Evolutionary conservation across 2,888 invertebrate genomes (phyloP), one percentile per base, ranked within the genome.

Genomic region (Drosophila monieri): DNA sequence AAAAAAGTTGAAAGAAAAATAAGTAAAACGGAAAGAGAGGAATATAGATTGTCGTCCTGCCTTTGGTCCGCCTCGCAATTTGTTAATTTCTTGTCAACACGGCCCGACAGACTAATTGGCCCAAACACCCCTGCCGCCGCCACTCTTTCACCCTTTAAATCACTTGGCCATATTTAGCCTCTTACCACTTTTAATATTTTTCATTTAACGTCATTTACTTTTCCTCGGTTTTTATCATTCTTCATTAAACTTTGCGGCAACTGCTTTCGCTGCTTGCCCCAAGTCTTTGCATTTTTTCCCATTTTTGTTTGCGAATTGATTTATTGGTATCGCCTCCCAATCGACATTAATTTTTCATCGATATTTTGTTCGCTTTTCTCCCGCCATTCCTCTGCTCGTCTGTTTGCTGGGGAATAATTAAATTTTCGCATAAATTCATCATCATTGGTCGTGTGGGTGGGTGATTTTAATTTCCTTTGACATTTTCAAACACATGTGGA

Each of bases 391-490:
- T 23, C 18, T 39, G 10, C n/a, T n/a, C n/a, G 25, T 70, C 75
- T 86, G 84, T 81, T 85, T 83, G 74, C 69, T 73, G 80, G 72
- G 69, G 70, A 80, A 81, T 81, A 85, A 83, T 85, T 81, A 81
- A 81, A 85, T 85, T 74, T 85, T 83, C 84, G 76, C 74, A 85
- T 85, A 81, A 81, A 86, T 81, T 84, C 78, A 85, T 83, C 80
- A 81, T 80, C 71, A 79, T 74, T 65, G 71, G 58, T 39, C 37
- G 47, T 69, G 35, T 35, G 59, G 18, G 18, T 53, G 53, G 76
- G 68, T 65, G 74, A 72, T 83, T 81, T 81, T 77, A 77, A 85
- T 81, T 85, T 81, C 76, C 80, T 71, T 83, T 76, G 80, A 86
- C 80, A 73, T 54, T 62, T 59, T 10, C 51, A 60, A 52, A 64